These are phyloP conservation scores for Megamerina dolium DNA, from an alignment of 2,888 invertebrate species.

Conservation along the genomic window DNA sequence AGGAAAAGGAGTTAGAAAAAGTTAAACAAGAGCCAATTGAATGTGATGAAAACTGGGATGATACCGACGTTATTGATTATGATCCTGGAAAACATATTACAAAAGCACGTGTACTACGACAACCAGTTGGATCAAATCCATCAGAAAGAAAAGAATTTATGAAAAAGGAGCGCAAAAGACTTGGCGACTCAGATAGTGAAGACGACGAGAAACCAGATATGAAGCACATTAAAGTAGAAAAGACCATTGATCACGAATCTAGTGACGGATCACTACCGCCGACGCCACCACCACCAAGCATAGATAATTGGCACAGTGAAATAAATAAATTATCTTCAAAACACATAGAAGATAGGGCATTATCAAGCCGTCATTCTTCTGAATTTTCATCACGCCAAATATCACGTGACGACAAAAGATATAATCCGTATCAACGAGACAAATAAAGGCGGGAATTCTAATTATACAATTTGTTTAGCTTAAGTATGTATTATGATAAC, in stretches of 20 bases:
- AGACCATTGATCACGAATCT: not conserved
- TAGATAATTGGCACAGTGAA: not conserved
- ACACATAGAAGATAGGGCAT: not conserved
- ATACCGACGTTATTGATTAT: constrained; percentile 31
- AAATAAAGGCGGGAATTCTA: too few species aligned
- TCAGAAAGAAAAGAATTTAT: constrained; percentile 36
- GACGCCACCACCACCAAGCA: constrained; percentile 3
- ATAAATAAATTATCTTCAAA: not conserved
- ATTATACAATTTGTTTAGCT: too few species aligned
- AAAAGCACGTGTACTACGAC: constrained; percentile 30
- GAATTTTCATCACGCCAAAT: too few species aligned
- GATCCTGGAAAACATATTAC: constrained; percentile 32
- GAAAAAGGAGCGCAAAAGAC: constrained; percentile 34
- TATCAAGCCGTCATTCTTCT: too few species aligned
- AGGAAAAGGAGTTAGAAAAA: constrained; percentile 19
- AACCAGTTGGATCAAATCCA: constrained; percentile 29
- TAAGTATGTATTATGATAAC: too few species aligned
- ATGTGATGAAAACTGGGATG: constrained; percentile 29
- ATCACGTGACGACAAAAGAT: too few species aligned
- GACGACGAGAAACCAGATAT: constrained; percentile 8
- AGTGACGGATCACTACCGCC: not conserved
- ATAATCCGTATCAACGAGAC: too few species aligned
- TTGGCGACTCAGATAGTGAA: constrained; percentile 20
- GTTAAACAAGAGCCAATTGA: constrained; percentile 24
- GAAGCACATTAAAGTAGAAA: too few species aligned